Percentiles rank a stretch among this genome's conserved stretches.
phyloP scores from a whole-genome alignment of 2,113 vertebrate species.

The Rhipidura dahli region DNA sequence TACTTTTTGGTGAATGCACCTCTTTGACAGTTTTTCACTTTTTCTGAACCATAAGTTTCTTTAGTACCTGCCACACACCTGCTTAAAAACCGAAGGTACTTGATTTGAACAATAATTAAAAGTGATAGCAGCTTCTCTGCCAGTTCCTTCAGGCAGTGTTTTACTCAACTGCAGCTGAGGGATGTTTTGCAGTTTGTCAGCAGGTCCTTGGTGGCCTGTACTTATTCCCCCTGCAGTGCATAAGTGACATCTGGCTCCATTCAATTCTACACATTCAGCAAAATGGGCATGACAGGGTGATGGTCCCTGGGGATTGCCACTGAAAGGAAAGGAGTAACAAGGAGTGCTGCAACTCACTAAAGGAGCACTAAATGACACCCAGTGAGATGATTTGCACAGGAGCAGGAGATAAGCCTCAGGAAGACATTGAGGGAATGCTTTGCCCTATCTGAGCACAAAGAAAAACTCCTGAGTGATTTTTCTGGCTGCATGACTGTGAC shows the following conservation, averaged over 20 bases:
- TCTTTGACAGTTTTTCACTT: neutral
- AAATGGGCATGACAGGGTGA: neutral
- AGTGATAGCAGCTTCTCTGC: neutral
- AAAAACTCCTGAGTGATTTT: neutral
- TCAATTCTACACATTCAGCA: neutral
- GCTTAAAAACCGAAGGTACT: neutral
- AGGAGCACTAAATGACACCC: neutral
- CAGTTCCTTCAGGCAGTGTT: neutral
- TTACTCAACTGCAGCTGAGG: neutral
- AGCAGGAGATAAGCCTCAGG: neutral
- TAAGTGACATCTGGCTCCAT: neutral
- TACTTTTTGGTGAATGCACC: neutral
- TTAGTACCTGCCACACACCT: neutral
- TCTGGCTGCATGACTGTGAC: accelerated
- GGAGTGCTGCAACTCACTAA: neutral
- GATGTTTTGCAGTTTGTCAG: neutral
- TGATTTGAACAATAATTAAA: neutral
- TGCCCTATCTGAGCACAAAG: accelerated
- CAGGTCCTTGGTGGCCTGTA: neutral
- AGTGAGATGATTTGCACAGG: accelerated
- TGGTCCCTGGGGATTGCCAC: neutral
- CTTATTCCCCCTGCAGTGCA: neutral
- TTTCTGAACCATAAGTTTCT: neutral
- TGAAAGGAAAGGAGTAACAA: neutral
- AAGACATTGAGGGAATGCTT: neutral